phyloP scores from a whole-genome alignment of 1,140 invertebrate genomes.

The Gryllus bimaculatus region DNA sequence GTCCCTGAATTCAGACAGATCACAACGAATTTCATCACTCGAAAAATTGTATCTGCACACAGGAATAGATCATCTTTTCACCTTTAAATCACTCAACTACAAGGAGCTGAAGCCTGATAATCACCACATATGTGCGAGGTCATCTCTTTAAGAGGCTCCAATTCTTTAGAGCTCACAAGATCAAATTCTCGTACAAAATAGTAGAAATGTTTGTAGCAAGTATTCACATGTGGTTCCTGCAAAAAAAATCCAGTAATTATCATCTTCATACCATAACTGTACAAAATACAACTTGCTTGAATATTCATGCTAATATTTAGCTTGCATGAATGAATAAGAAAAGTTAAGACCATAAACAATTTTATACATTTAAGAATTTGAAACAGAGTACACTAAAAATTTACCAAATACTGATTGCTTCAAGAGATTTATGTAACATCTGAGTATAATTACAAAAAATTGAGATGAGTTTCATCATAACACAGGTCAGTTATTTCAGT shows the following conservation, averaged over 20 bases:
- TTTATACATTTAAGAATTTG: too few relatives aligned
- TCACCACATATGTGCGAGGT: constrained; percentile 52
- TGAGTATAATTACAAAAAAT: too few relatives aligned
- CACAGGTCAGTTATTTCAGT: too few relatives aligned
- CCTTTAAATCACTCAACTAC: constrained; percentile 1
- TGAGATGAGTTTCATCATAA: too few relatives aligned
- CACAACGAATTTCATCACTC: not conserved
- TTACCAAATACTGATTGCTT: too few relatives aligned
- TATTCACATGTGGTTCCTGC: constrained; percentile 91
- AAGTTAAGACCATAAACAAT: too few relatives aligned
- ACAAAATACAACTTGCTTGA: not conserved
- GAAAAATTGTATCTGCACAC: not conserved
- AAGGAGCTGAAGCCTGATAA: not conserved
- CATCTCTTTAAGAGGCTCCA: constrained; percentile 79
- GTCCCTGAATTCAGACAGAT: not conserved
- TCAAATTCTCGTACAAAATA: constrained; percentile 89
- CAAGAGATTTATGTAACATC: too few relatives aligned
- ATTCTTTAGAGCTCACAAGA: constrained; percentile 72
- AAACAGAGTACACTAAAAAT: too few relatives aligned
- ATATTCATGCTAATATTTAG: too few relatives aligned
- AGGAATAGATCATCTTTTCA: not conserved
- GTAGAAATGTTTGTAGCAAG: constrained; percentile 95
- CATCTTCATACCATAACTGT: not conserved
- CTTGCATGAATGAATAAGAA: not conserved
- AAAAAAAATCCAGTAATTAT: constrained; percentile 27